Evolutionary conservation across 1,140 invertebrate genomes (phyloP), one percentile per base, ranked within the genome.

Genomic region (Drosophila nigrodunni): DNA sequence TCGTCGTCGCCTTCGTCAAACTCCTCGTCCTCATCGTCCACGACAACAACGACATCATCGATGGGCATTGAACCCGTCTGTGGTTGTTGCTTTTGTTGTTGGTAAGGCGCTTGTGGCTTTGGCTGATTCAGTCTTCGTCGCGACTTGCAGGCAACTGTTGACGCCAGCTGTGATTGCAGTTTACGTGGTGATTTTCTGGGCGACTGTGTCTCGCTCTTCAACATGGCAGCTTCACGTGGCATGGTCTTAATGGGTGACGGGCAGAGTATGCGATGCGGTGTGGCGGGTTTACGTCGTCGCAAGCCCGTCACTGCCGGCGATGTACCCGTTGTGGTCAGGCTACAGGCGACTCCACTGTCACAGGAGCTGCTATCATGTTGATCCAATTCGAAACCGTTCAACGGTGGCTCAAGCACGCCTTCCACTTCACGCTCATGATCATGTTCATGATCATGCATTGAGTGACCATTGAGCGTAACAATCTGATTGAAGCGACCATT

Each of bases 291-390:
- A 9, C 88, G 76, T 10, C 89, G 76, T 13, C 89, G 68, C 10
- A 54, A 39, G 41, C 49, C 64, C 7, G 61, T 8, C 7, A n/a
- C 65, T 6, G 65, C 80, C 5, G 80, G 77, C 11, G 77, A 75
- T 9, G 54, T 58, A 9, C 64, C 11, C 2, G 50, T 18, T 9
- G 76, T 6, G 25, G 25, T 75, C 18, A 80, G 18, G 34, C 77
- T 71, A 43, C 82, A 90, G 43, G 91, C 92, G 9, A 92, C 89
- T 4, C 92, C 92, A 77, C 92, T 92, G 68, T 92, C 92, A 54
- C 92, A 92, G 57, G 92, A 92, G 70, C 92, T 92, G 62, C 77
- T 92, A 61, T 92, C 92, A 55, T 91, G 79, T 41, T 88, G 85
- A 15, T 92, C 90, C 43, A 88, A 46, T n/a, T 80, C 74, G 11